phyloP scores from a whole-genome alignment of 2,888 invertebrate species.

The Drosophila seclusa region DNA sequence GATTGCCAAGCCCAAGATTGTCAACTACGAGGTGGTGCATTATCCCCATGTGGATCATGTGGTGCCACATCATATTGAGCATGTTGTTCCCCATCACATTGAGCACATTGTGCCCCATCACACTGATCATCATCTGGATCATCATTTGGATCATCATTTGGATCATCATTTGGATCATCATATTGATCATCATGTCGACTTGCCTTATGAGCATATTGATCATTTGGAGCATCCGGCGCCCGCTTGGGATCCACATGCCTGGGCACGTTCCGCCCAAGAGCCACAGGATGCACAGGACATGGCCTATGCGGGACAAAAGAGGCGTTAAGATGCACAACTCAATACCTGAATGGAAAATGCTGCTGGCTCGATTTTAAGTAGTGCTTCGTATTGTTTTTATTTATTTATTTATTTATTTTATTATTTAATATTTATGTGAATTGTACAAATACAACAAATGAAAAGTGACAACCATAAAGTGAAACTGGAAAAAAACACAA shows the following conservation, averaged over 20 bases:
- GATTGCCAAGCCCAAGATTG: constrained; percentile 93
- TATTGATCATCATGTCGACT: constrained; percentile 84
- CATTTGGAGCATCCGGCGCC: constrained; percentile 86
- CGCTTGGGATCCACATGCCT: constrained; percentile 86
- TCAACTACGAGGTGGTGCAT: constrained; percentile 94
- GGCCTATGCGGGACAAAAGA: constrained; percentile 83
- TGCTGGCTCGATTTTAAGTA: constrained; percentile 66
- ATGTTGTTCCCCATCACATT: constrained; percentile 82
- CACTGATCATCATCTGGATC: constrained; percentile 86
- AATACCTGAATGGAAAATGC: constrained; percentile 42
- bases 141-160: constrained; percentile 85
- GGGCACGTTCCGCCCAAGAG: constrained; percentile 87
- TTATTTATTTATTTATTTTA: constrained; percentile 72
- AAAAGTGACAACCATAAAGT: constrained; percentile 31
- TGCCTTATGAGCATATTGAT: constrained; percentile 85
- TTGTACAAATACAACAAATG: constrained; percentile 59
- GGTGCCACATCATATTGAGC: constrained; percentile 82
- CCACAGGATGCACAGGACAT: constrained; percentile 83
- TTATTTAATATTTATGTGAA: constrained; percentile 62
- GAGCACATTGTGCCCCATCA: constrained; percentile 84
- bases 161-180: constrained; percentile 4
- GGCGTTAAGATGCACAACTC: constrained; percentile 53
- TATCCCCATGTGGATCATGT: constrained; percentile 87
- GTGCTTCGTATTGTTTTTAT: constrained; percentile 54
- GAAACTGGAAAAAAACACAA: constrained; percentile 23